A percentile compares a stretch with the other conserved stretches of the same genome.
phyloP scores from a whole-genome alignment of 2,888 invertebrate genomes.

The Agrochola macilenta region DNA sequence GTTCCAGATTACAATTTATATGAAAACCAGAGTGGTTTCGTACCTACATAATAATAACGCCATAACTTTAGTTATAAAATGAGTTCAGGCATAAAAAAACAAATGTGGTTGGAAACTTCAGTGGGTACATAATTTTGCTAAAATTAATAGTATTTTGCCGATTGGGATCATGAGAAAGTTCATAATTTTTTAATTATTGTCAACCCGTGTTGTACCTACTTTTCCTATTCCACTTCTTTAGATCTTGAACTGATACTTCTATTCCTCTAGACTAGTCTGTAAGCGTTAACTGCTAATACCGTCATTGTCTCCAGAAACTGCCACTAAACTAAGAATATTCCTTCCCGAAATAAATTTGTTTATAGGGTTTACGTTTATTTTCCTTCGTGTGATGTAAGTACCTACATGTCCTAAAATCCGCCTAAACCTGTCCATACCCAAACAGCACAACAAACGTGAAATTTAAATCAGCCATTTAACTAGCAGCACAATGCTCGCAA shows the following conservation, averaged over 20 bases:
- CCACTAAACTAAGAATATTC: not conserved
- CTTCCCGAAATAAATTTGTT: not conserved
- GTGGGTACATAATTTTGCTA: not conserved
- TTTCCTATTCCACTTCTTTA: not conserved
- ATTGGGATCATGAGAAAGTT: not conserved
- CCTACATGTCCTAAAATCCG: not conserved
- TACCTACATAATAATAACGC: slow-evolving; percentile 3
- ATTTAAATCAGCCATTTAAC: slow-evolving; percentile 62
- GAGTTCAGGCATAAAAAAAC: not conserved
- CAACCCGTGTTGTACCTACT: not conserved
- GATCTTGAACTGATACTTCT: not conserved
- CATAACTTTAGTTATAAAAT: slow-evolving; percentile 2
- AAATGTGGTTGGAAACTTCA: not conserved
- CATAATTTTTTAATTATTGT: not conserved
- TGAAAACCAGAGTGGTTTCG: slow-evolving; percentile 9
- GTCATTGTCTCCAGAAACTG: not conserved
- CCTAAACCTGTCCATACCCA: slow-evolving; percentile 39
- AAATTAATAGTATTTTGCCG: not conserved
- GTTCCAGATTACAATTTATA: slow-evolving; percentile 30
- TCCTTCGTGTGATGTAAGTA: slow-evolving; percentile 17
- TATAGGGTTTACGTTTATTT: not conserved
- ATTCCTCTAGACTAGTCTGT: not conserved
- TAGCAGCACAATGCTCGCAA: slow-evolving; percentile 60
- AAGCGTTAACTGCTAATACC: not conserved
- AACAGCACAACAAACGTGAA: slow-evolving; percentile 49